Base-by-base conservation (phyloP, 1,140 invertebrate genomes). In the Chymomyza costata region DNA sequence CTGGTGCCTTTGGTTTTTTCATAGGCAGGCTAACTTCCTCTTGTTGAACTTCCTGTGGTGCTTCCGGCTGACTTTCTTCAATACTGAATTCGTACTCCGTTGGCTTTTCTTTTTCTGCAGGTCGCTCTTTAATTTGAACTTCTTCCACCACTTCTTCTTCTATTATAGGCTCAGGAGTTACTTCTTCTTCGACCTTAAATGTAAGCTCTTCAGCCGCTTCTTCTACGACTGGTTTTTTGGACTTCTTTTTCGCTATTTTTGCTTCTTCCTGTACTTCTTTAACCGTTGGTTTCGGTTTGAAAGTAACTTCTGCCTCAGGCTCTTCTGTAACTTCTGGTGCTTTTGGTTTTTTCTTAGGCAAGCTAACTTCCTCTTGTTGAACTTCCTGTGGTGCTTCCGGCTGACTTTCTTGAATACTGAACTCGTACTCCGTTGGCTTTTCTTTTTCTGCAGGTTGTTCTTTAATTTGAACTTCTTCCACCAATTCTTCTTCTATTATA, bases 241-340 rank as follows among this genome's bases (percentile, higher is more conserved):
- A 60, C 58, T 68, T 81, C 48, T 80, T 76, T 52, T 71, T 83
- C 0, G 58, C 34, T 13, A 83, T 59, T 30, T 65, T 84, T 1
- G 61, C 53, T 58, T 87, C 82, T 54, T 86, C 85, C 30, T 65
- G 15, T 13, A 69, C 67, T 56, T 83, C 74, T 67, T 85, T 64
- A 25, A 80, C 52, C 44, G 62, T 59, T 46, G 80, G 66, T 46
- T 81, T 58, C n/a, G 65, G 48, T 16, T 64, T 82, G 8, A 83
- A 41, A 3, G 45, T 63, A 7, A 83, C 59, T 65, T 78, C 73
- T 17, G 58, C 59, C 34, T 73, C 67, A 8, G 74, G 81, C 38
- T 83, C 81, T 43, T 83, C 74, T 11, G 58, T 55, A 0, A 65
- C 51, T 37, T 60, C 14, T 15, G 28, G 18, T 11, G 13, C 17